Conservation (phyloP, 2,888 invertebrate species). For the Schizaphis graminum region DNA sequence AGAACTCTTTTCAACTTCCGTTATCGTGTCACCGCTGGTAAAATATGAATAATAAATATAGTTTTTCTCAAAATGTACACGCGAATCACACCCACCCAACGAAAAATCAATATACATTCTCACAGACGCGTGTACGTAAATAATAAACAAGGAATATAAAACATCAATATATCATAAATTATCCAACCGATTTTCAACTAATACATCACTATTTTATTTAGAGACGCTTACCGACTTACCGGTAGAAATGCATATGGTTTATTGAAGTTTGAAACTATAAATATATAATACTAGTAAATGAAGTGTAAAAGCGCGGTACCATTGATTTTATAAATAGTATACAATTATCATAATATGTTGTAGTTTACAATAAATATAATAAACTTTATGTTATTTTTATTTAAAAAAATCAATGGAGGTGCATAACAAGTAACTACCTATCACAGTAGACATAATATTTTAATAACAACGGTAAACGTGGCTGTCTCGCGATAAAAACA, state of each 20-base stretch:
- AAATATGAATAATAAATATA: neutral
- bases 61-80: neutral
- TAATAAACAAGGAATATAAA: neutral
- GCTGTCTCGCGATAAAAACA: neutral
- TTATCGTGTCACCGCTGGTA: neutral
- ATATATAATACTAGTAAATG: neutral
- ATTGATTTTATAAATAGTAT: neutral
- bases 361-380: neutral
- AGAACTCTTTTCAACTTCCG: neutral
- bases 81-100: neutral
- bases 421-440: neutral
- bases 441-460: too few relatives aligned
- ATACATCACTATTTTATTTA: neutral
- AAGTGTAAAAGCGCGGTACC: neutral
- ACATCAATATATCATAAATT: neutral
- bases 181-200: neutral
- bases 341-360: neutral
- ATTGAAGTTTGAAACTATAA: neutral
- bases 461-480: neutral
- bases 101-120: constrained; percentile 9
- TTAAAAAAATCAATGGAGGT: neutral
- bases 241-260: neutral
- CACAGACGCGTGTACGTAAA: neutral
- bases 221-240: neutral
- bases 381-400: neutral